Evolutionary conservation across 2,888 invertebrate species (phyloP).

Genomic region (Chloroclysta siterata): DNA sequence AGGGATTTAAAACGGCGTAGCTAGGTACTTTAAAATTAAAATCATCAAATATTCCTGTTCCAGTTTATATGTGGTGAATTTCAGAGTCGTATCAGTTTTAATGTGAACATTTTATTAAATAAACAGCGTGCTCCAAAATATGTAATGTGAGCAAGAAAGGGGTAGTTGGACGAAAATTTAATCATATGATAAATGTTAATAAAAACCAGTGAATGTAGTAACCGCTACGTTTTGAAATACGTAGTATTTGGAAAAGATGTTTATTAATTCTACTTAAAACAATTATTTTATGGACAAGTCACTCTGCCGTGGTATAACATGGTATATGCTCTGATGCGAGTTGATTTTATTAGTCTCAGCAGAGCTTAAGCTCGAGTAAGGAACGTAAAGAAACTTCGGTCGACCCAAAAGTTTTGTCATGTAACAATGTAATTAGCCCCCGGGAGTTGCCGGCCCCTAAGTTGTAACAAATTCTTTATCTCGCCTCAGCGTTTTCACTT

Average conservation of each 20-base stretch:
- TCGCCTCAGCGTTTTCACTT: conserved; percentile 70
- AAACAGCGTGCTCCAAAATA: background rate
- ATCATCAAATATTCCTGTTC: conserved; percentile 22
- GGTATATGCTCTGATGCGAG: conserved; percentile 67
- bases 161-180: too few relatives aligned
- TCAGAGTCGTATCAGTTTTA: conserved; percentile 10
- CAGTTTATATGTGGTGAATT: conserved; percentile 12
- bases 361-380: conserved; percentile 64
- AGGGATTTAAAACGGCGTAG: conserved; percentile 26
- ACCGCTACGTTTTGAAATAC: too few relatives aligned
- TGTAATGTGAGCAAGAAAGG: too few relatives aligned
- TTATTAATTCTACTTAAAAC: conserved; percentile 8
- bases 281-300: conserved; percentile 44
- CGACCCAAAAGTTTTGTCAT: conserved; percentile 80
- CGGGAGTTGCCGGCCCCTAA: conserved; percentile 66
- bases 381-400: conserved; percentile 75
- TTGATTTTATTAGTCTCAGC: conserved; percentile 71
- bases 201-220: too few relatives aligned
- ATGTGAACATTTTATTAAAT: background rate
- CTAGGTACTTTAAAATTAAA: conserved; percentile 24
- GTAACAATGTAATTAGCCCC: conserved; percentile 82
- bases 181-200: too few relatives aligned
- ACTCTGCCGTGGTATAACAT: conserved; percentile 58
- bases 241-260: background rate
- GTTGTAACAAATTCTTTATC: conserved; percentile 78